These are phyloP conservation scores for Ceyx melanurus DNA, from an alignment of 2,113 vertebrate genomes.

Conservation along the genomic window DNA sequence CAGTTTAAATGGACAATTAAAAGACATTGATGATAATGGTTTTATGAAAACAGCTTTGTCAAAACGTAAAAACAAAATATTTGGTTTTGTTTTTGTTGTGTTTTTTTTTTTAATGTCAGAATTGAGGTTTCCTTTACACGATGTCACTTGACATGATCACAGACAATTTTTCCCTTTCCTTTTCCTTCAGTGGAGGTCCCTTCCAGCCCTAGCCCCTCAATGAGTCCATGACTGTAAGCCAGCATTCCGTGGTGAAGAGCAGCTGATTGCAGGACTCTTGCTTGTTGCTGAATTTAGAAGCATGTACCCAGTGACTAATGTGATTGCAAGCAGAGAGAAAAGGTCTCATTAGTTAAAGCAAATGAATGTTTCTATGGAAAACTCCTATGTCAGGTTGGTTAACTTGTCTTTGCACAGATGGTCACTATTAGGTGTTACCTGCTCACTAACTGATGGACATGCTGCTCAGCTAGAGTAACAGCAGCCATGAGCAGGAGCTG, in stretches of 20 bases:
- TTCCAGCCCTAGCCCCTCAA: no score
- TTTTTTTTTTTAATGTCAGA: neutral
- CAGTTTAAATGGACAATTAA: neutral
- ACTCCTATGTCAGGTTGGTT: neutral
- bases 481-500: neutral
- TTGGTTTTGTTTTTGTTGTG: neutral
- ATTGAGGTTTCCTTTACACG: neutral
- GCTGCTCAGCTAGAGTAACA: neutral
- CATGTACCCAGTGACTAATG: slow-evolving; percentile 6
- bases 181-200: neutral
- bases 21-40: neutral
- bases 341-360: slow-evolving; percentile 41
- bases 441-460: neutral
- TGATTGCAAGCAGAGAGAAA: slow-evolving; percentile 29
- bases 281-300: slow-evolving; percentile 44
- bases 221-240: neutral
- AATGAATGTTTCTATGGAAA: slow-evolving; percentile 25
- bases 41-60: neutral
- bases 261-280: slow-evolving; percentile 1
- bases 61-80: neutral
- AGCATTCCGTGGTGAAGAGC: neutral
- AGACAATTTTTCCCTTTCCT: neutral
- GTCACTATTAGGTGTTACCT: neutral
- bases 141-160: neutral
- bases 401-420: neutral